phyloP scores from a whole-genome alignment of 2,797 vertebrate genomes.

The Trachops cirrhosus region DNA sequence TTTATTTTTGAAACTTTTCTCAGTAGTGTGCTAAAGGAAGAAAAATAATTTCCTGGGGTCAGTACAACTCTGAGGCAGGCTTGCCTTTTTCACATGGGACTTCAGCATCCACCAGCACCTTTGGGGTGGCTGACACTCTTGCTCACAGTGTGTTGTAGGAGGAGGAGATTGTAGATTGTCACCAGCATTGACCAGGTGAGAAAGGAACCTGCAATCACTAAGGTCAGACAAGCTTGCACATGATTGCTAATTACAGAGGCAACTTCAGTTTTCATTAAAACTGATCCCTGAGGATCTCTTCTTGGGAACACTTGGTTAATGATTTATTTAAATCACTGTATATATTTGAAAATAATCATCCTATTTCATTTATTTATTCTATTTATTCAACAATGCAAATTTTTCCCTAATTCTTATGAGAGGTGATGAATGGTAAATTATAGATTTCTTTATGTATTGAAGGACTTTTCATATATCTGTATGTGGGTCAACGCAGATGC shows the following conservation, averaged over 20 bases:
- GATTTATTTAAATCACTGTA: conserved; percentile 7
- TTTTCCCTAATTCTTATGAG: not conserved
- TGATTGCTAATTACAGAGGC: conserved; percentile 1
- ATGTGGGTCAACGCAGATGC: not conserved
- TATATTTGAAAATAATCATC: conserved; percentile 22
- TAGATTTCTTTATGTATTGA: not conserved
- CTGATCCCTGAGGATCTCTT: not conserved
- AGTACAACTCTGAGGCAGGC: not conserved
- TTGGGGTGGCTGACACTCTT: not conserved
- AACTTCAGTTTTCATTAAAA: conserved; percentile 35
- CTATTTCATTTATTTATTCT: not conserved
- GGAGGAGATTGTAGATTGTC: not conserved
- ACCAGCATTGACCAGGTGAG: not conserved
- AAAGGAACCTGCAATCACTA: not conserved
- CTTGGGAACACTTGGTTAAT: conserved; percentile 10
- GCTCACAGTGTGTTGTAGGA: not conserved
- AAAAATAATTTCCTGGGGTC: not conserved
- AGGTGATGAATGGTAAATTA: not conserved
- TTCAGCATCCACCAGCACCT: not conserved
- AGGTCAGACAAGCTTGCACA: not conserved
- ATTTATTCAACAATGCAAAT: not conserved
- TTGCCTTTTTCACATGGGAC: not conserved
- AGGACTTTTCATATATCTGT: not conserved
- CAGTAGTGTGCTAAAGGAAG: not conserved
- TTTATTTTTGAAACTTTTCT: not conserved